Base-by-base conservation (phyloP, 2,888 invertebrate species). In the Heliconius sara region DNA sequence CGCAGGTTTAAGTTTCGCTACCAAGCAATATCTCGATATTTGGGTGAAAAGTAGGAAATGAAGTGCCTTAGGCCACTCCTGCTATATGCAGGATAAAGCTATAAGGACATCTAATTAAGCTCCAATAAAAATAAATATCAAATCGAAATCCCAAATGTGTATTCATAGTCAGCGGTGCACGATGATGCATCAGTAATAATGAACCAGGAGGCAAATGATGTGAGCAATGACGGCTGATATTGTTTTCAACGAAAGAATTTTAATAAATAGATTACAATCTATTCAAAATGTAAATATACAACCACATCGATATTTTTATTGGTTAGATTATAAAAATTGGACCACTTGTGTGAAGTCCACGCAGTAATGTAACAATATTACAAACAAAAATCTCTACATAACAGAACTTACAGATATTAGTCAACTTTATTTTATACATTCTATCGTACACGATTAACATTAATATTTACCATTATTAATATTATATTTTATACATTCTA, bases 271-370 rank as follows among this genome's bases (percentile, higher is more conserved):
- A 91, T 91, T 92, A 94, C 92, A 95, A 93, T 94, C 93, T 94
- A 93, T 94, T 93, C 88, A 93, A 94, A 94, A 93, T 94, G 93
- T 94, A 94, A 95, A 95, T 95, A 93, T 94, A 95, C 95, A 95
- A 95, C 94, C 95, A 95, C 94, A 95, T 95, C 94, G 91, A 95
- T 94, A 95, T 93, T 95, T 76, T 94, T 94, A 95, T 94, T 95
- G 94, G 95, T 95, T 95, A 95, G 93, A 91, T 95, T 95, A 95
- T 95, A 95, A 95, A 95, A 95, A 95, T 94, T 95, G 95, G 95
- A 94, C 95, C 95, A 90, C 92, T 89, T 90, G 90, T 90, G 90
- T 91, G 93, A 90, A 92, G 93, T 93, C 94, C 94, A 90, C 88
- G 89, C 90, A 91, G 92, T 92, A 93, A 89, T 94, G 90, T 94